These are phyloP conservation scores for Sphaerophoria rueppellii DNA, from an alignment of 2,888 invertebrate species.

Conservation along the genomic window DNA sequence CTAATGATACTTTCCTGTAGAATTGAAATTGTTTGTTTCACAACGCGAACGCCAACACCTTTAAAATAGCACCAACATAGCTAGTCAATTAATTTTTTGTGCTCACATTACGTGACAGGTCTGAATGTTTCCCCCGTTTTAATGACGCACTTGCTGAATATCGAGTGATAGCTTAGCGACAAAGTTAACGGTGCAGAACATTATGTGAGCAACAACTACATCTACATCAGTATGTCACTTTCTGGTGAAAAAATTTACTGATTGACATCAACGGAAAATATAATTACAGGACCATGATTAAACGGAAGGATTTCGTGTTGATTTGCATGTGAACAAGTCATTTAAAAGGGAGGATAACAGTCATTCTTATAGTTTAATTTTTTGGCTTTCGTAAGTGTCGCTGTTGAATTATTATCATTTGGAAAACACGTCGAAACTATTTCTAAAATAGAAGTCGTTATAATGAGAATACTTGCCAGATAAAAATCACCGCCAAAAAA, in stretches of 20 bases:
- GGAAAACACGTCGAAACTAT: too few species aligned
- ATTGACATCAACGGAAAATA: constrained; percentile 43
- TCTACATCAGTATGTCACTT: constrained; percentile 14
- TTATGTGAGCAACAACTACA: constrained; percentile 34
- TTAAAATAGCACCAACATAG: constrained; percentile 34
- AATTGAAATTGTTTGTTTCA: constrained; percentile 45
- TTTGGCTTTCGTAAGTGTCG: too few species aligned
- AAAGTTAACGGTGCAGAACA: constrained; percentile 64
- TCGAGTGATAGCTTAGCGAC: constrained; percentile 72
- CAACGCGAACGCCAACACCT: constrained; percentile 17
- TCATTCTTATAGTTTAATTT: too few species aligned
- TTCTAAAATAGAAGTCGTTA: too few species aligned
- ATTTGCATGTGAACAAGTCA: constrained; percentile 48
- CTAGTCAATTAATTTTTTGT: constrained; percentile 59
- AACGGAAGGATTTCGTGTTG: constrained; percentile 64
- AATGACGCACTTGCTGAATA: constrained; percentile 42
- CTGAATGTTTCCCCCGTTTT: constrained; percentile 35
- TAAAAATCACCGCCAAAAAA: too few species aligned
- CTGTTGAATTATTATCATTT: too few species aligned
- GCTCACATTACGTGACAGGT: constrained; percentile 52
- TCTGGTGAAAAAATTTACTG: constrained; percentile 22
- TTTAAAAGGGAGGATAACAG: constrained; percentile 7
- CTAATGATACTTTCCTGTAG: constrained; percentile 1
- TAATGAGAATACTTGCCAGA: too few species aligned
- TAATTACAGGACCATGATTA: constrained; percentile 56